These are phyloP conservation scores for Semaprochilodus insignis DNA, from an alignment of 2,797 vertebrate genomes.

Conservation along the genomic window DNA sequence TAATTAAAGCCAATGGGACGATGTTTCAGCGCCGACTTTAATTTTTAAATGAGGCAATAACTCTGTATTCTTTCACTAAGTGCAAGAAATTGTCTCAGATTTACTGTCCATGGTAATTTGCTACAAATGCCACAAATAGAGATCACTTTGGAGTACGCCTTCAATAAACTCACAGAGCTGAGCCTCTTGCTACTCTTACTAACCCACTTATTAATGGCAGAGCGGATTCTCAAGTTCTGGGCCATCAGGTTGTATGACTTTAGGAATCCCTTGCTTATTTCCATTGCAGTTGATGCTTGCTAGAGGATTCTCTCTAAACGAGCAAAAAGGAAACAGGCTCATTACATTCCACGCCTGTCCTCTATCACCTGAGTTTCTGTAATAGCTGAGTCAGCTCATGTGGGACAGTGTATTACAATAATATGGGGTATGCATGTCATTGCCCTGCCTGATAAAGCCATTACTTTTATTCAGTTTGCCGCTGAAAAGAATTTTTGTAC, in stretches of 20 bases:
- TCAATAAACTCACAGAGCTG: neutral
- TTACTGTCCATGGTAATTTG: too few relatives aligned
- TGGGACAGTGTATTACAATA: neutral
- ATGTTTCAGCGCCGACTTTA: too few relatives aligned
- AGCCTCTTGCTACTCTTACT: neutral
- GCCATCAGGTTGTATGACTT: neutral
- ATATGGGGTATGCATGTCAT: neutral
- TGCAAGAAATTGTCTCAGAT: too few relatives aligned
- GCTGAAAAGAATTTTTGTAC: neutral
- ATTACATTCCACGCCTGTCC: neutral
- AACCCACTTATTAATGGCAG: neutral
- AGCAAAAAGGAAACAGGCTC: neutral
- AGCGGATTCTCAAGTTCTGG: neutral
- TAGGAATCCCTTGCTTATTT: neutral
- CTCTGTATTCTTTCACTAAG: too few relatives aligned
- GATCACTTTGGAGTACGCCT: neutral
- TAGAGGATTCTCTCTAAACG: neutral
- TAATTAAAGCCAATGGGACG: too few relatives aligned
- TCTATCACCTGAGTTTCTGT: neutral
- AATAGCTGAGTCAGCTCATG: conserved; percentile 1
- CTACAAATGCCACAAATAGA: too few relatives aligned
- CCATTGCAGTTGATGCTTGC: neutral
- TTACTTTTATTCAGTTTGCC: neutral
- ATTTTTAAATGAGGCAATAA: too few relatives aligned
- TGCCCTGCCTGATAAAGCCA: neutral